phyloP scores from a whole-genome alignment of 2,888 invertebrate species.

The Cheilosia vernalis region DNA sequence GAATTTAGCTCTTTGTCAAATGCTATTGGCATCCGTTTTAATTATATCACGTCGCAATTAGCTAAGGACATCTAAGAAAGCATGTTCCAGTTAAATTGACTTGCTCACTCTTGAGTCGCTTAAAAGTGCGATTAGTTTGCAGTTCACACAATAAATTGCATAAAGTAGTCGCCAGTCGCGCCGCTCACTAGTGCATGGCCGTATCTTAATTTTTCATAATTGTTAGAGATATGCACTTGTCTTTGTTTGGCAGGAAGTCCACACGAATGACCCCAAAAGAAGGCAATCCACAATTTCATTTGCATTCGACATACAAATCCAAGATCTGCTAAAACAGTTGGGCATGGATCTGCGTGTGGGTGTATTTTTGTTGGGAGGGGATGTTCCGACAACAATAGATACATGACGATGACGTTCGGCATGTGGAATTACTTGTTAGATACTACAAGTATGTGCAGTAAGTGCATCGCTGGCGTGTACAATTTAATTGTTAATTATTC shows the following conservation, averaged over 20 bases:
- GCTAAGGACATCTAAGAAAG: slow-evolving; percentile 6
- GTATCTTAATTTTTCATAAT: slow-evolving; percentile 58
- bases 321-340: background rate
- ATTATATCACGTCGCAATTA: slow-evolving; percentile 9
- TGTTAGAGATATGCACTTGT: slow-evolving; percentile 38
- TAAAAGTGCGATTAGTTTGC: slow-evolving; percentile 17
- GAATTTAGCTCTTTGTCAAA: slow-evolving; percentile 24
- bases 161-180: background rate
- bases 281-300: slow-evolving; percentile 5
- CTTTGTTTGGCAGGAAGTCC: slow-evolving; percentile 61
- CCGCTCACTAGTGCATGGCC: slow-evolving; percentile 8
- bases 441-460: background rate
- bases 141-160: slow-evolving; percentile 32
- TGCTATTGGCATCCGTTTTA: slow-evolving; percentile 40
- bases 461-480: slow-evolving; percentile 14
- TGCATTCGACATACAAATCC: slow-evolving; percentile 4
- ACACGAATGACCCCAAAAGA: slow-evolving; percentile 61
- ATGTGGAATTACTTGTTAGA: slow-evolving; percentile 32
- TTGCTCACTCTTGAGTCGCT: background rate
- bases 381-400: slow-evolving; percentile 8
- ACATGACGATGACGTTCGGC: slow-evolving; percentile 54
- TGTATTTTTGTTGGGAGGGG: slow-evolving; percentile 15
- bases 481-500: slow-evolving; percentile 47
- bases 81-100: slow-evolving; percentile 36
- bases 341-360: background rate